Base-by-base conservation (phyloP, 2,113 vertebrate species). In the Furnarius figulus region DNA sequence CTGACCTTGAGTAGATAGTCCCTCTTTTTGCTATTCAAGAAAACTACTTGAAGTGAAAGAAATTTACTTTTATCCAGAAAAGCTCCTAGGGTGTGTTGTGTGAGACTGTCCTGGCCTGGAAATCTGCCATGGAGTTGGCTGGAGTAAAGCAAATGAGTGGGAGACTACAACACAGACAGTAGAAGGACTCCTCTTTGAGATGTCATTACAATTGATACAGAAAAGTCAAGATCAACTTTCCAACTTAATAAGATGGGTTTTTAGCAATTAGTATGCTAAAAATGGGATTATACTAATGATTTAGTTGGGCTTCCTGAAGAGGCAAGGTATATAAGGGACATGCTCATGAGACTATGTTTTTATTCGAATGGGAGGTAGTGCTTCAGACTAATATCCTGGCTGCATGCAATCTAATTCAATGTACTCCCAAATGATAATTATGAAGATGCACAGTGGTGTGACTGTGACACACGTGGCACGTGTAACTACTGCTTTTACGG, bases 291-390 rank as follows among this genome's bases (percentile, higher is more conserved):
- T 87, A 44, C 49, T 79, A n/a, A 81, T 24, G 44, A 58, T 78
- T 78, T 94, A 70, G 37, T 66, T 78, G 44, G 82, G 67, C 40
- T 82, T 95, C 78, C 40, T 90, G 86, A 92, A 86, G 78, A 88
- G 59, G 75, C 63, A 52, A 83, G n/a, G 27, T 88, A 25, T 58
- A 4, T 44, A 81, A 87, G 55, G 62, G 86, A 25, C 50, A 47
- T 46, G 50, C 27, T 88, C 5, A 4, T 14, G 39, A 79, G 76
- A 93, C 68, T 70, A 12, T 55, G 52, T 92, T 93, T 75, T 58
- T 89, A 58, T 96, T 80, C 91, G 75, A 94, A 89, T 56, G 79
- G 91, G 84, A 77, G 70, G 37, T 44, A 31, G 88, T 81, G 91
- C 76, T 82, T 74, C 71, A 89, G 59, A 46, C 62, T 49, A 56